Conservation (phyloP, 2,888 invertebrate species). For the Hypomecis atomaria region DNA sequence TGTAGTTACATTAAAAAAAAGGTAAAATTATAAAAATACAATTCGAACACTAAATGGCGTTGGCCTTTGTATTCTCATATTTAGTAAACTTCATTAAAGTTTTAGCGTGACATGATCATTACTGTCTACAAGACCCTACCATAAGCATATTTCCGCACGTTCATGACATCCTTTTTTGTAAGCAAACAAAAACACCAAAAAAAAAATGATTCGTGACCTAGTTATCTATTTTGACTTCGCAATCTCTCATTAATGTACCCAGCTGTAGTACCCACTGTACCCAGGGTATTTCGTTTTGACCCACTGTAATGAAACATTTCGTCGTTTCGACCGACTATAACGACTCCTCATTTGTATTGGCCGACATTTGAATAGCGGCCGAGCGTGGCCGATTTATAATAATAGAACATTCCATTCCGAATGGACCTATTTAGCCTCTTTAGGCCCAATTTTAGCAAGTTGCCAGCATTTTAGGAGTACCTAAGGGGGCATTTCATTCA, state of each 20-base stretch:
- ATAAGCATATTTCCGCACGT: too few relatives aligned
- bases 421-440: conserved; percentile 23
- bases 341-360: conserved; percentile 35
- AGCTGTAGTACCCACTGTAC: conserved; percentile 2
- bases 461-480: not conserved
- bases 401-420: conserved; percentile 33
- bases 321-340: conserved; percentile 24
- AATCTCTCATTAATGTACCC: not conserved
- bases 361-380: conserved; percentile 40
- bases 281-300: not conserved
- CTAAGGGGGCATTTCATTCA: not conserved
- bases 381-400: conserved; percentile 39
- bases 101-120: too few relatives aligned
- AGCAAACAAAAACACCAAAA: too few relatives aligned
- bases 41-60: too few relatives aligned
- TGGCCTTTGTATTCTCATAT: too few relatives aligned
- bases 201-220: too few relatives aligned
- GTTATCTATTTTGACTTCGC: not conserved
- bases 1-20: too few relatives aligned
- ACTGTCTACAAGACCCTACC: too few relatives aligned
- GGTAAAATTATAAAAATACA: too few relatives aligned
- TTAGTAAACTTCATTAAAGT: too few relatives aligned
- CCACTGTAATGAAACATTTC: conserved; percentile 7
- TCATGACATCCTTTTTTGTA: too few relatives aligned
- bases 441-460: conserved; percentile 2